Evolutionary conservation across 2,113 vertebrate genomes (phyloP).

Genomic region (Catagonus wagneri): DNA sequence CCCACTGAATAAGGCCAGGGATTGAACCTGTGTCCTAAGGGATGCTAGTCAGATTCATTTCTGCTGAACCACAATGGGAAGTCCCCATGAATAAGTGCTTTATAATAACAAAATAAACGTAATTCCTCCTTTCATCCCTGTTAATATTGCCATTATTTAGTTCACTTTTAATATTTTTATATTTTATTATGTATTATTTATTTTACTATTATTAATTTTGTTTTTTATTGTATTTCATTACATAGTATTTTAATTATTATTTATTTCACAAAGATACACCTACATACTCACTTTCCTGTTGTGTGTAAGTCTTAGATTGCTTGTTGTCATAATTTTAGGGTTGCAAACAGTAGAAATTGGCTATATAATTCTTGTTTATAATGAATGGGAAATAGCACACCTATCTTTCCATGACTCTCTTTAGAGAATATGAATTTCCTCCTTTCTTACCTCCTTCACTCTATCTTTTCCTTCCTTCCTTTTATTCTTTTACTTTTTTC

Average conservation of each 20-base stretch:
- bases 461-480: background rate
- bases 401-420: background rate
- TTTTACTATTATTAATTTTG: too few relatives aligned
- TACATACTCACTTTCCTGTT: background rate
- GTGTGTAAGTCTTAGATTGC: background rate
- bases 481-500: background rate
- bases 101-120: background rate
- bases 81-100: background rate
- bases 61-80: too few relatives aligned
- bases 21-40: too few relatives aligned
- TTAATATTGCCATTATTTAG: background rate
- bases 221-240: too few relatives aligned
- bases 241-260: too few relatives aligned
- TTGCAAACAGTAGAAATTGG: background rate
- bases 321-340: background rate
- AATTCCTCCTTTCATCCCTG: background rate
- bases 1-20: too few relatives aligned
- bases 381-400: background rate
- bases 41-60: too few relatives aligned
- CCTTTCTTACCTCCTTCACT: rapidly evolving
- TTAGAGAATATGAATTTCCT: background rate
- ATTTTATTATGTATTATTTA: too few relatives aligned
- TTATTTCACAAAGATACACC: background rate
- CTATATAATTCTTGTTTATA: background rate
- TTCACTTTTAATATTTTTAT: background rate